A percentile compares a stretch with the other conserved stretches of the same genome.
phyloP scores from a whole-genome alignment of 2,113 vertebrate species.

The Columbina picui region DNA sequence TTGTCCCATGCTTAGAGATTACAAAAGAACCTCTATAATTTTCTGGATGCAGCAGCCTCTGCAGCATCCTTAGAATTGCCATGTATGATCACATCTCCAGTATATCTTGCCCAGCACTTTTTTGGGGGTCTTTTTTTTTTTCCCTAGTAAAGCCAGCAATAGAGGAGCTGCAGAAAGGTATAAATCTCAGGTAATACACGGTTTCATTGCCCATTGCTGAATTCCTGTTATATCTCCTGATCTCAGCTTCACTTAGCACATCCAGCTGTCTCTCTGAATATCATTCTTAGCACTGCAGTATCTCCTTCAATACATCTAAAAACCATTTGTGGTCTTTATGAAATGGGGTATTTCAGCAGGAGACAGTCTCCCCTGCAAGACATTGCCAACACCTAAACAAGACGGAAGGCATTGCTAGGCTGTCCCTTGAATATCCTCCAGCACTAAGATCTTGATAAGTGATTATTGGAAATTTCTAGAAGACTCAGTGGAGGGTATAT shows the following conservation, averaged over 20 bases:
- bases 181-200: conserved; percentile 2
- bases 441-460: neutral
- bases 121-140: neutral
- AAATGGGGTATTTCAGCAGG: conserved; percentile 9
- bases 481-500: neutral
- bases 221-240: conserved; percentile 8
- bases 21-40: neutral
- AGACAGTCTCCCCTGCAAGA: neutral
- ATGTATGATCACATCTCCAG: neutral
- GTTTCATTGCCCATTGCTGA: conserved; percentile 26
- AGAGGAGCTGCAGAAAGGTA: neutral
- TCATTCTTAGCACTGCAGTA: neutral
- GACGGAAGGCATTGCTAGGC: neutral
- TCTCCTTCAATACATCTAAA: neutral
- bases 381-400: neutral
- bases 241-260: conserved; percentile 16
- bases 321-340: neutral
- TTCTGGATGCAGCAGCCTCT: neutral
- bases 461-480: neutral
- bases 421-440: neutral
- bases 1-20: neutral
- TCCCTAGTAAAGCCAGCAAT: neutral
- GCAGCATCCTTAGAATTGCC: neutral
- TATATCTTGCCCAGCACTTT: neutral
- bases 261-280: conserved; percentile 10